Conservation (phyloP, 2,888 invertebrate genomes). For the Scaptomyza parva region DNA sequence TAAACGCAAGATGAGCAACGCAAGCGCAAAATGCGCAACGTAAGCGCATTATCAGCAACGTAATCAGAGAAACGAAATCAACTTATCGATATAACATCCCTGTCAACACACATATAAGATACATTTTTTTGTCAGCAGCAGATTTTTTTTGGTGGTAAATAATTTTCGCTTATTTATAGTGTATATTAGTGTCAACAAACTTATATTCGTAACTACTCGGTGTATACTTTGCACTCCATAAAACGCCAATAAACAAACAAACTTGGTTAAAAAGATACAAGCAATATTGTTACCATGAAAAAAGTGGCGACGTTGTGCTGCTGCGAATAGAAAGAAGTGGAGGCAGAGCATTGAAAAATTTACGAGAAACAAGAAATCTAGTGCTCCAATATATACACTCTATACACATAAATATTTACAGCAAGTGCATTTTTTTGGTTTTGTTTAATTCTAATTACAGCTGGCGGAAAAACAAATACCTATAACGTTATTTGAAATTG, state of each 20-base stretch:
- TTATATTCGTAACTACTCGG: slow-evolving; percentile 7
- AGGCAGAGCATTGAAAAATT: slow-evolving; percentile 52
- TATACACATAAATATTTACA: slow-evolving; percentile 30
- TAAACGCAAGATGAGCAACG: slow-evolving; percentile 5
- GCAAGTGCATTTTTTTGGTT: slow-evolving; percentile 41
- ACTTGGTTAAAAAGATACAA: slow-evolving; percentile 13
- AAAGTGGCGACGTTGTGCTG: slow-evolving; percentile 66
- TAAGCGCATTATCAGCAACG: slow-evolving; percentile 10
- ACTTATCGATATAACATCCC: slow-evolving; percentile 44
- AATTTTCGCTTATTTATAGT: slow-evolving; percentile 51
- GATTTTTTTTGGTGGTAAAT: slow-evolving; percentile 68
- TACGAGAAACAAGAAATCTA: slow-evolving; percentile 42
- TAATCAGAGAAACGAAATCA: not conserved
- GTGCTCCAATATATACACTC: slow-evolving; percentile 28
- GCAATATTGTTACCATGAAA: slow-evolving; percentile 40
- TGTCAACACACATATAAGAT: slow-evolving; percentile 53
- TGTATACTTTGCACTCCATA: not conserved
- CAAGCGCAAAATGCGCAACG: slow-evolving; percentile 24
- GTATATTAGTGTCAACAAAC: slow-evolving; percentile 44
- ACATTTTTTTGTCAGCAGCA: slow-evolving; percentile 68
- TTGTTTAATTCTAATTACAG: slow-evolving; percentile 49
- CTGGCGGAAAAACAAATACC: slow-evolving; percentile 30
- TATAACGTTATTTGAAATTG: slow-evolving; percentile 30
- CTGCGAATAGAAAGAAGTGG: slow-evolving; percentile 43
- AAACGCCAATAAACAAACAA: not conserved